Percentiles rank a stretch among this genome's conserved stretches.
Conservation (phyloP, 2,113 vertebrate genomes). For the Cnemophilus loriae region DNA sequence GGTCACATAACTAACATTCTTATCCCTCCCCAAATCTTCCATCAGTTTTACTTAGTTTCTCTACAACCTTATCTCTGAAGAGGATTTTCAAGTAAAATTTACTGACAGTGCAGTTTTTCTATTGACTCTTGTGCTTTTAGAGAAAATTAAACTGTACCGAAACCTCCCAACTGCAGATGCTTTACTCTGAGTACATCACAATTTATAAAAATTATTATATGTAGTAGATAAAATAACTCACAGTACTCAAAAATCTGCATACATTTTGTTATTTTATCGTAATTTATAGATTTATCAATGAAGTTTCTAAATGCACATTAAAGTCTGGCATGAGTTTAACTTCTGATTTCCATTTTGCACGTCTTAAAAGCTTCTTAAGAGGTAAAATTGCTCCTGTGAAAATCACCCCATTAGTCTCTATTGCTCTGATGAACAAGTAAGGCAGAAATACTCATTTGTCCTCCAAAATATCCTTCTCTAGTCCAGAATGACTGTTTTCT, state of each 20-base stretch:
- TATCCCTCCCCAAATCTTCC: not conserved
- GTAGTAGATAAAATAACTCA: not conserved
- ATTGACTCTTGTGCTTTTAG: slow-evolving; percentile 54
- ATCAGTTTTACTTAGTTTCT: slow-evolving; percentile 5
- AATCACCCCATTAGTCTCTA: not conserved
- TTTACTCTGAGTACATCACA: slow-evolving; percentile 17
- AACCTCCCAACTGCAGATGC: not conserved
- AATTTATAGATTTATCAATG: slow-evolving; percentile 20
- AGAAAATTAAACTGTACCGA: slow-evolving; percentile 65
- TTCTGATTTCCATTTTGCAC: not conserved
- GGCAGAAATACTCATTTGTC: not conserved
- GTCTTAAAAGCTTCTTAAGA: not conserved
- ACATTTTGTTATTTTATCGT: not conserved
- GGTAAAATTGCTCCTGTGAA: not conserved
- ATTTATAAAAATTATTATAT: slow-evolving; percentile 39
- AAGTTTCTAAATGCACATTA: not conserved
- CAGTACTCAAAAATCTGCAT: not conserved
- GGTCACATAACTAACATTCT: slow-evolving; percentile 14
- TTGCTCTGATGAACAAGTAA: not conserved
- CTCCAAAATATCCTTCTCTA: not conserved
- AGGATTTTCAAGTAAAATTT: slow-evolving; percentile 36
- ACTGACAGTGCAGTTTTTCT: slow-evolving; percentile 50
- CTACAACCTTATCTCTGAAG: slow-evolving; percentile 35
- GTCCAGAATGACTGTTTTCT: not conserved
- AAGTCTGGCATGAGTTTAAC: not conserved